Evolutionary conservation across 2,797 vertebrate genomes (phyloP), one percentile per base, ranked within the genome.

Genomic region (Eupleurogrammus muticus): DNA sequence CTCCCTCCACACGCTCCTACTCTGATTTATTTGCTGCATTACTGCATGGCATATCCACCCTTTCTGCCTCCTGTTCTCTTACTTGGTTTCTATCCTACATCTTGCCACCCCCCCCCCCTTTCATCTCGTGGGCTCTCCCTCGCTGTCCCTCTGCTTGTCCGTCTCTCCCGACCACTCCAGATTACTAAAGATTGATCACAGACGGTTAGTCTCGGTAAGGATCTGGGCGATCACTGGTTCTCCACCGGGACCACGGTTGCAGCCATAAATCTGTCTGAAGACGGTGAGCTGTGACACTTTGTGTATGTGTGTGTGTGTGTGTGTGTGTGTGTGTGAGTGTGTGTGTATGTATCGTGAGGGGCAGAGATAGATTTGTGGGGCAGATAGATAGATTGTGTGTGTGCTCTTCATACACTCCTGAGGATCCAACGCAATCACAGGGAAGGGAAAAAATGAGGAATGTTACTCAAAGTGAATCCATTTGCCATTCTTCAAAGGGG

Each of bases 141-240:
- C 48, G n/a, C 46, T 9, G 51, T 48, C 24, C 57, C 70, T 56
- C 71, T 50, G 51, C 44, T 46, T 49, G 49, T 49, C 74, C 10
- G 14, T 70, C 42, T 77, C 60, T 48, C 48, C 38, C 63, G 44
- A 16, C 62, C 74, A 73, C 65, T 51, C 76, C 81, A 76, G 81
- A 83, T 88, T 80, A 86, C 73, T 61, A 38, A 11, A 77, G 85
- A 90, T 90, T 86, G 79, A 92, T 87, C 52, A 73, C 83, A 17
- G 20, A n/a, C 35, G 35, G 69, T 87, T 79, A 65, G 76, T 78
- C 66, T 52, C 21, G 35, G 59, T 87, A 76, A 85, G 79, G 80
- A 85, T 76, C 69, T 73, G 84, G 77, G 82, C 74, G 62, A 83
- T 84, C 75, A 61, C 70, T 5, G 35, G 70, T 56, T 51, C 74